Evolutionary conservation across 2,113 vertebrate species (phyloP).

Genomic region (Egretta garzetta): DNA sequence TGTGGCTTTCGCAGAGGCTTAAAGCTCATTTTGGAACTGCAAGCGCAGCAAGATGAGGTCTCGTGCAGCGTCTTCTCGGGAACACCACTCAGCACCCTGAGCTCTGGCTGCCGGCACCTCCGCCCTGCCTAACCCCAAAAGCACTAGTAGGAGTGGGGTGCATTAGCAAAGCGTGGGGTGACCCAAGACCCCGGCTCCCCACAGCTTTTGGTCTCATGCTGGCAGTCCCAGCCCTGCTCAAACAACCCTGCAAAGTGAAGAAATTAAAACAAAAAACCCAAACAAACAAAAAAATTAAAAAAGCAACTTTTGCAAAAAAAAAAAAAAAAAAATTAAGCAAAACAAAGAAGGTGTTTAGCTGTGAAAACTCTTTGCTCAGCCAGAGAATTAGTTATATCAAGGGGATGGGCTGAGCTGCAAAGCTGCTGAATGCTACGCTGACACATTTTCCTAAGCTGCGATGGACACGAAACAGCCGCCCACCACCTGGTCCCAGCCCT

Average conservation of each 20-base stretch:
- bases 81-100: neutral
- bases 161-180: accelerated
- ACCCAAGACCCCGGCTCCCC: neutral
- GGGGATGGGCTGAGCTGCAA: slow-evolving; percentile 51
- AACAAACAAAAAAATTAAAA: neutral
- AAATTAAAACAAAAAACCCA: neutral
- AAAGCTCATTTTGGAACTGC: neutral
- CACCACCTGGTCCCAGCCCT: slow-evolving; percentile 21
- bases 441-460: slow-evolving; percentile 32
- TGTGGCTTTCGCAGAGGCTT: slow-evolving; percentile 2
- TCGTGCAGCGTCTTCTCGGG: neutral
- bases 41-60: neutral
- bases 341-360: slow-evolving; percentile 56
- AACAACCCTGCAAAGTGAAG: neutral
- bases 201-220: neutral
- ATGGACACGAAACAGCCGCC: slow-evolving; percentile 40
- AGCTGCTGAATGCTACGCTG: slow-evolving; percentile 48
- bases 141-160: accelerated
- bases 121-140: neutral
- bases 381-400: slow-evolving; percentile 48
- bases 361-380: slow-evolving; percentile 39
- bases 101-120: neutral
- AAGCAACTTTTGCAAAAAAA: neutral
- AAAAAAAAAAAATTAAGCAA: neutral
- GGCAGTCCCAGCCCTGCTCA: neutral